Percentiles rank a stretch among this genome's conserved stretches.
Conservation (phyloP, 2,113 vertebrate species). For the Rattus norvegicus region GRCr8 NC_086019.1:66788501-66789000, state of each 20-base stretch:
- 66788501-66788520: background rate
- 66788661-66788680: background rate
- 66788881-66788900: background rate
- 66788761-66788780: background rate
- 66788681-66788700: background rate
- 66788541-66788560: background rate
- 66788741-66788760: background rate
- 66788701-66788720: background rate
- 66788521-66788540: background rate
- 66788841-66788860: background rate
- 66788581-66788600: background rate
- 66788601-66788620: background rate
- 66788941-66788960: slow-evolving; percentile 5
- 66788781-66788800: background rate
- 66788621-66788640: background rate
- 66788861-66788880: background rate
- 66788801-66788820: background rate
- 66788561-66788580: background rate
- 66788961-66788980: background rate
- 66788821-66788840: background rate
- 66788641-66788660: background rate
- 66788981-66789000: background rate
- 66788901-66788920: background rate
- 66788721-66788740: background rate
- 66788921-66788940: slow-evolving; percentile 41